Evolutionary conservation across 2,113 vertebrate species (phyloP), one percentile per base, ranked within the genome.

Genomic region (Boleophthalmus pectinirostris): DNA sequence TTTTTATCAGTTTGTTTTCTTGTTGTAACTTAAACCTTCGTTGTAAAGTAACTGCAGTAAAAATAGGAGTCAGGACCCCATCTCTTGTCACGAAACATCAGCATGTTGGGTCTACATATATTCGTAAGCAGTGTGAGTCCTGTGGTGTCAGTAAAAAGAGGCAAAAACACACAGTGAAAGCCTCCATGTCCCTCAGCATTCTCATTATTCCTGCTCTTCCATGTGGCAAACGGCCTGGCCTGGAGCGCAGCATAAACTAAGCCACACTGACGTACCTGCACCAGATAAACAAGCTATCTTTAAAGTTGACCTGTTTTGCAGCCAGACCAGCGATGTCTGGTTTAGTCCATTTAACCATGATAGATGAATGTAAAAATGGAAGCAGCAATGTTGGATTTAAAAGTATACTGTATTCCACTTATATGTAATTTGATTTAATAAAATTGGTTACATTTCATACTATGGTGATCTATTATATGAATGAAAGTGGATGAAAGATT

Each of bases 121-220:
- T 47, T 61, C 47, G 15, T 77, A 56, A 45, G 5, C 29, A 56
- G 29, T 29, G 29, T 29, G 35, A 71, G 5, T 64, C 16, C 43
- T 5, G 9, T 23, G 49, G 54, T 69, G 25, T 60, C 45, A 75
- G 64, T 20, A 21, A 73, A 29, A 23, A 49, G 24, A 51, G 65
- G n/a, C 58, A 56, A 69, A 80, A 71, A 79, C 68, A 64, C 3
- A 64, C 21, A 29, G 51, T 51, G 58, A 33, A 21, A 47, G n/a
- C 33, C 46, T 70, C 21, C 77, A 70, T 75, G 72, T 47, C 56
- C 66, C 51, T 78, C 24, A 65, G 15, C 58, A 35, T 49, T 56
- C 54, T 76, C 56, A 81, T 86, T 77, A 79, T 86, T 75, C 60
- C 57, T 83, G 73, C 76, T 77, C 63, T 66, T 77, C 70, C 73